Evolutionary conservation across 2,797 vertebrate genomes (phyloP), one percentile per base, ranked within the genome.

Genomic region (Falco rusticolus): DNA sequence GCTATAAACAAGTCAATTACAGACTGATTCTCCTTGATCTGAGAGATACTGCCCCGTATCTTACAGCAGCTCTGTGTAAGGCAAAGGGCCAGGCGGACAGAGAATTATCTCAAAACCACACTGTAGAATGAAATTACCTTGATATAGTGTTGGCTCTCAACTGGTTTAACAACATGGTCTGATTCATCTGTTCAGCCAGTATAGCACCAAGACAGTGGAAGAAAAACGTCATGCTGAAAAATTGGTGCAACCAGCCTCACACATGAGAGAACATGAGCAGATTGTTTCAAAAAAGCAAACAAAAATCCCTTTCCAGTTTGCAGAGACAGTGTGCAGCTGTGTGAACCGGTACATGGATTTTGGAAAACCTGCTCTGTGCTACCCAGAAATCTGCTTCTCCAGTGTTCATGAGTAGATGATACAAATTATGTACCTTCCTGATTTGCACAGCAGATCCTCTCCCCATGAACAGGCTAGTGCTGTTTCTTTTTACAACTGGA

Each of bases 191-290:
- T 43, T 74, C 88, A 80, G 92, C 64, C 81, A 82, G 28, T 2
- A 41, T 41, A 90, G 78, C 71, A 93, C 28, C 53, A 69, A 87
- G 84, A 75, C 33, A 77, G 77, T 61, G 61, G 45, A 85, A 87
- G 78, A 61, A 85, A 78, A 87, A 43, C 56, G n/a, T 78, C 86
- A 93, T 34, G 81, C 57, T 95, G 94, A 96, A 89, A 93, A 87
- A 95, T 51, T 71, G 65, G 81, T 92, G 81, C 94, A 75, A 80
- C 53, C 0, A 0, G 47, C 53, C 48, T 89, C 89, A 89, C 45
- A 74, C 56, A 48, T 31, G 78, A 94, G 34, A 89, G 90, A 89
- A 61, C 39, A 65, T 0, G 0, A 84, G 48, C 48, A 90, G 71
- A 77, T 56, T 66, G 61, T 37, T 89, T 69, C 29, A 60, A 21